Conservation (phyloP, 2,888 invertebrate species). For the Onchidella celtica region DNA sequence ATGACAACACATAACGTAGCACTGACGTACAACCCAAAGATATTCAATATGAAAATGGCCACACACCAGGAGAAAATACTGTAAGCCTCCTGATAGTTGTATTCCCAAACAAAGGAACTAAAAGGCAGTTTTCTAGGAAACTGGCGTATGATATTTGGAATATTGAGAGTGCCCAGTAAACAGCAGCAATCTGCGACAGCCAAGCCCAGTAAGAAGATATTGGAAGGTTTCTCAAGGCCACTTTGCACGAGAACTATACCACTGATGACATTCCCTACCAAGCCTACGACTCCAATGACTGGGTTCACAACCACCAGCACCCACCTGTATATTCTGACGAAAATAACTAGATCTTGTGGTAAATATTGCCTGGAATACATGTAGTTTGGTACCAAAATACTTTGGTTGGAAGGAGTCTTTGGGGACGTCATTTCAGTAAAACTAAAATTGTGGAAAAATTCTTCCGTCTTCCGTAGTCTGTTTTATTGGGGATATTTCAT, state of each 20-base stretch:
- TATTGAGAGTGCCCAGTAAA: background rate
- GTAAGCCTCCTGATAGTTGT: background rate
- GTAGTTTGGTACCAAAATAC: too few species aligned
- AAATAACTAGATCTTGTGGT: too few species aligned
- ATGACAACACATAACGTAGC: background rate
- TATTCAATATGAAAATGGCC: background rate
- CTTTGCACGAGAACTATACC: background rate
- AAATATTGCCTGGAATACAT: too few species aligned
- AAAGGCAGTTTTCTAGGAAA: background rate
- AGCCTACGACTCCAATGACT: background rate
- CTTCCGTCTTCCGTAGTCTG: too few species aligned
- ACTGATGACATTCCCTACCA: background rate
- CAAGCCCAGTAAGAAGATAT: constrained; percentile 9
- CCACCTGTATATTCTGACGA: too few species aligned
- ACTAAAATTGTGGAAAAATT: too few species aligned
- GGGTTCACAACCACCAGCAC: background rate
- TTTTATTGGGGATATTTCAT: too few species aligned
- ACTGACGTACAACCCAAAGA: background rate
- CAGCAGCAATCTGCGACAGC: background rate
- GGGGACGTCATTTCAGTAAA: too few species aligned
- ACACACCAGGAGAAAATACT: background rate
- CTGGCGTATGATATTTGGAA: background rate
- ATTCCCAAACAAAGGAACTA: background rate
- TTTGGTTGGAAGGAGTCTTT: too few species aligned
- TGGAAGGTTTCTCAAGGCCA: background rate